Base-by-base conservation (phyloP, 2,113 vertebrate species). In the Paradoxurus hermaphroditus region DNA sequence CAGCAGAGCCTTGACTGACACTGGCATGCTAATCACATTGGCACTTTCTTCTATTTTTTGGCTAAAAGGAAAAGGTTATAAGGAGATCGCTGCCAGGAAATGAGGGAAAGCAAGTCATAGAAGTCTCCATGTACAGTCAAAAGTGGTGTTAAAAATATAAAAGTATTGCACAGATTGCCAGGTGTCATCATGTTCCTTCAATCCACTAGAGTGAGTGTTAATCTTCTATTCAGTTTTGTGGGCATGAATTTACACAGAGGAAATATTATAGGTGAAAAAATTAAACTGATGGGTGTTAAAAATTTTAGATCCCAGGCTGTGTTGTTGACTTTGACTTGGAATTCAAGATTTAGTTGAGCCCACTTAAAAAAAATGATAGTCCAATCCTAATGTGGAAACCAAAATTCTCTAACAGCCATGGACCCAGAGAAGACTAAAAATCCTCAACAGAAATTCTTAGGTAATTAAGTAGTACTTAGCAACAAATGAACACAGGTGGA, bases 301-400 rank as follows among this genome's bases (percentile, higher is more conserved):
- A 36, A 72, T 90, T 82, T 94, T 92, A 83, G 34, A 92, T 90
- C 18, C 34, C 23, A 95, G 41, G 36, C 41, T 89, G 14, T 39
- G 9, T 73, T 90, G 44, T 90, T 86, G 59, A 89, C 59, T 85
- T 91, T 77, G 53, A 94, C 46, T 94, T 96, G 8, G 39, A 91
- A 85, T 63, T 95, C 49, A 84, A 85, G 25, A 85, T 41, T 81
- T 93, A 93, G 5, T 67, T 86, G n/a, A 75, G 36, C 65, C 36
- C 4, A 59, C n/a, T 91, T 70, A 36, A 44, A 68, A 91, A 88
- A n/a, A 8, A 78, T 25, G 23, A 51, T 65, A 49, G 18, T 63
- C n/a, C 19, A 53, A 79, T 93, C 89, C 39, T 72, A 73, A 94
- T 44, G 1, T 85, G 36, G 79, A 96, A 90, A 87, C 4, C 16